These are phyloP conservation scores for Tachyglossus aculeatus DNA, from an alignment of 2,797 vertebrate species.

Conservation along the genomic window DNA sequence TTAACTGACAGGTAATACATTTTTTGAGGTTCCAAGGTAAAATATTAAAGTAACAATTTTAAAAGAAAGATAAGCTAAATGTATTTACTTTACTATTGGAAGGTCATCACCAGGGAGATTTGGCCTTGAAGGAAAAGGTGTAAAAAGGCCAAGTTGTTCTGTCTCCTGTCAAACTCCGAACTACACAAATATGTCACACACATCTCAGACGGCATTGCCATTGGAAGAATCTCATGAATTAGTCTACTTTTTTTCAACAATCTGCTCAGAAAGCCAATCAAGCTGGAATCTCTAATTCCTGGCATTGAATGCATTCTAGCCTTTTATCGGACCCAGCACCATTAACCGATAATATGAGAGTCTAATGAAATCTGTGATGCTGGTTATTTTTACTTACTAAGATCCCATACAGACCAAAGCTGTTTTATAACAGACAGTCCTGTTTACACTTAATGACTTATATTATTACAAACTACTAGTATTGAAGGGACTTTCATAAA, in stretches of 20 bases:
- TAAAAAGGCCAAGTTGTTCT: conserved; percentile 1
- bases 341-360: not conserved
- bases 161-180: not conserved
- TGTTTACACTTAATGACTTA: conserved; percentile 41
- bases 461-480: not conserved
- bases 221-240: conserved; percentile 37
- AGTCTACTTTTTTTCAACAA: conserved; percentile 15
- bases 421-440: conserved; percentile 47
- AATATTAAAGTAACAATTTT: not conserved
- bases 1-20: conserved; percentile 1
- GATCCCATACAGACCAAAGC: conserved; percentile 35
- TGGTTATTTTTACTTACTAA: conserved; percentile 53
- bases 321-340: not conserved
- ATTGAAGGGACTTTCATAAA: conserved; percentile 13
- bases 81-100: not conserved
- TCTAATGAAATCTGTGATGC: conserved; percentile 16
- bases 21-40: not conserved
- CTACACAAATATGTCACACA: not conserved
- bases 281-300: conserved; percentile 2
- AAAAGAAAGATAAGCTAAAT: not conserved
- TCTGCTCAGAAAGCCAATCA: conserved; percentile 27
- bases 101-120: conserved; percentile 8
- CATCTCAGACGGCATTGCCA: not conserved
- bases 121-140: not conserved
- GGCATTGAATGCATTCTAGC: not conserved